phyloP scores from a whole-genome alignment of 2,888 invertebrate genomes.

The Tachina grossa region DNA sequence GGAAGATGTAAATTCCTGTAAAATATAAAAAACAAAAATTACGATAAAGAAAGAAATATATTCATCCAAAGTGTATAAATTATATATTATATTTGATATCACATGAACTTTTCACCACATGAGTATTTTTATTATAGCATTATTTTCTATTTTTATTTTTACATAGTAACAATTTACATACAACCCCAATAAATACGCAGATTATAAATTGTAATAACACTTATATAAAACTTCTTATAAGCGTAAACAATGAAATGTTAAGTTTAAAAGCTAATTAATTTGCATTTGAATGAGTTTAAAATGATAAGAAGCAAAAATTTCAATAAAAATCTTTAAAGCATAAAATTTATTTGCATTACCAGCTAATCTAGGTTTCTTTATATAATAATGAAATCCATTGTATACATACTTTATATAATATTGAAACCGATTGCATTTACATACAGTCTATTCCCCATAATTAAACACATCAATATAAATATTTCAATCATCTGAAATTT shows the following conservation, averaged over 20 bases:
- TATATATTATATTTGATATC: slow-evolving; percentile 9
- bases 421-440: no score
- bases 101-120: slow-evolving; percentile 4
- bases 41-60: neutral
- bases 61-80: neutral
- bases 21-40: slow-evolving; percentile 28
- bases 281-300: slow-evolving; percentile 2
- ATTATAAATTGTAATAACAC: neutral
- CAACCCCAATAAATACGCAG: neutral
- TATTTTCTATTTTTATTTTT: neutral
- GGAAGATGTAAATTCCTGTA: slow-evolving; percentile 80
- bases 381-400: no score
- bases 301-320: neutral
- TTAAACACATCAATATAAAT: no score
- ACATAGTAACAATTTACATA: neutral
- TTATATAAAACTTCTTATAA: neutral
- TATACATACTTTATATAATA: no score
- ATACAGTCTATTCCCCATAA: no score
- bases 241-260: neutral
- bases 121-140: neutral
- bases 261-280: neutral
- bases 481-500: no score
- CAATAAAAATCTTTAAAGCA: neutral
- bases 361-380: no score
- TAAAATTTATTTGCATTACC: neutral